Evolutionary conservation across 2,888 invertebrate species (phyloP).

Genomic region (Ferdinandea cuprea): DNA sequence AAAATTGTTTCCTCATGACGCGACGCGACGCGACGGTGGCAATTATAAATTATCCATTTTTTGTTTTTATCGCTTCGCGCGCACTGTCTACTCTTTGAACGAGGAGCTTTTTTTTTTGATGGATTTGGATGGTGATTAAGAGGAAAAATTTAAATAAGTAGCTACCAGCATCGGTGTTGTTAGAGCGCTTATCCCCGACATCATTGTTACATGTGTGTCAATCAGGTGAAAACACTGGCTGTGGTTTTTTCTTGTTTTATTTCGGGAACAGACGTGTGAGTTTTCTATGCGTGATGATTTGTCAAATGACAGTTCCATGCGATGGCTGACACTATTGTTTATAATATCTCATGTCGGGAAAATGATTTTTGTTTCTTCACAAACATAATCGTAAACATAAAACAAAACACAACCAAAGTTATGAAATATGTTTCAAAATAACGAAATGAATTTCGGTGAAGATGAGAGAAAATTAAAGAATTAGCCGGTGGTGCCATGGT

Average conservation of each 20-base stretch:
- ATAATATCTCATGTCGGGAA: slow-evolving; percentile 24
- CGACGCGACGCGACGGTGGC: slow-evolving; percentile 54
- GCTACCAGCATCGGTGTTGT: slow-evolving; percentile 59
- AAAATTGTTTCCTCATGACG: slow-evolving; percentile 63
- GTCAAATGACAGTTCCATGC: slow-evolving; percentile 54
- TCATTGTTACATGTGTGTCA: slow-evolving; percentile 64
- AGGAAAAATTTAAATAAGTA: slow-evolving; percentile 59
- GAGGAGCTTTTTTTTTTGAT: slow-evolving; percentile 48
- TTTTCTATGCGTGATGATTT: slow-evolving; percentile 46
- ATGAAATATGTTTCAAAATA: slow-evolving; percentile 56
- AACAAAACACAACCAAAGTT: slow-evolving; percentile 29
- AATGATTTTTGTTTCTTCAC: slow-evolving; percentile 11
- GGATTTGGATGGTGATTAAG: slow-evolving; percentile 61
- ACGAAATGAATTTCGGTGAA: slow-evolving; percentile 35
- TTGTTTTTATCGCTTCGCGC: slow-evolving; percentile 26
- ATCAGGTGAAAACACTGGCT: slow-evolving; percentile 59
- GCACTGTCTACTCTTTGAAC: slow-evolving; percentile 14
- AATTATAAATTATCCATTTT: slow-evolving; percentile 68
- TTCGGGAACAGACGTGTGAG: slow-evolving; percentile 45
- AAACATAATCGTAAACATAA: slow-evolving; percentile 12
- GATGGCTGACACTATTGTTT: slow-evolving; percentile 46
- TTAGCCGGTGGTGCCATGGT: slow-evolving; percentile 34
- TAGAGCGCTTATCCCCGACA: slow-evolving; percentile 37
- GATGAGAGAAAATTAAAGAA: slow-evolving; percentile 54
- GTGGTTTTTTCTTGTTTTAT: slow-evolving; percentile 10